Base-by-base conservation (phyloP, 1,140 invertebrate genomes). In the Lordiphosa mommai region DNA sequence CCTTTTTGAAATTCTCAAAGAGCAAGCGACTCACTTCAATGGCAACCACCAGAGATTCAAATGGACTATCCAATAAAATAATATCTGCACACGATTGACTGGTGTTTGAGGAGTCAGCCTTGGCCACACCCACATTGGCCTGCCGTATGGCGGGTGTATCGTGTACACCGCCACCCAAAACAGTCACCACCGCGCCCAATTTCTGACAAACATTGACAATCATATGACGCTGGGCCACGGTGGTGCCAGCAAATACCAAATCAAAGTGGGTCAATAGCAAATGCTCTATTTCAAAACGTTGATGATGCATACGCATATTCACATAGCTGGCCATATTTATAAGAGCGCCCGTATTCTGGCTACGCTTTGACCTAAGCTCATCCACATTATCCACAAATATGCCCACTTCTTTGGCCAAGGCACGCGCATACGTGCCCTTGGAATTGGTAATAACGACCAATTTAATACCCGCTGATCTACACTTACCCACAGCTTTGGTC, bases 1-100 rank as follows among this genome's bases (percentile, higher is more conserved):
- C 66, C 37, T 82, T 82, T 29, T 64, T 82, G 2, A 60, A 33
- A 4, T 82, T 82, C 20, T 72, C 67, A 27, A 51, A 82, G 10
- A 72, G 13, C 20, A 53, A 27, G 4, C 76, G 76, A 33, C 76
- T 82, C 20, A 56, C 13, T 0, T 1, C 33, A 4, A 82, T 71
- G 32, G 41, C 58, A 27, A 10, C 30, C 1, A 64, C 29, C 33
- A 82, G 4, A 0, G 49, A 64, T 3, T 38, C 32, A 4, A 82
- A 72, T 9, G 65, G 67, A 9, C 41, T 37, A 10, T 72, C 51
- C 37, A 55, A 2, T 3, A 82, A 13, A 4, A 69, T 30, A 4
- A 76, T 40, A 41, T 82, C 76, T 0, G 76, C 56, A 12, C 59
- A 48, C 4, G 32, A 36, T 20, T 68, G 36, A 32, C 57, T 43